Base-by-base conservation (phyloP, 2,797 vertebrate genomes). In the Ambastaia sidthimunki region DNA sequence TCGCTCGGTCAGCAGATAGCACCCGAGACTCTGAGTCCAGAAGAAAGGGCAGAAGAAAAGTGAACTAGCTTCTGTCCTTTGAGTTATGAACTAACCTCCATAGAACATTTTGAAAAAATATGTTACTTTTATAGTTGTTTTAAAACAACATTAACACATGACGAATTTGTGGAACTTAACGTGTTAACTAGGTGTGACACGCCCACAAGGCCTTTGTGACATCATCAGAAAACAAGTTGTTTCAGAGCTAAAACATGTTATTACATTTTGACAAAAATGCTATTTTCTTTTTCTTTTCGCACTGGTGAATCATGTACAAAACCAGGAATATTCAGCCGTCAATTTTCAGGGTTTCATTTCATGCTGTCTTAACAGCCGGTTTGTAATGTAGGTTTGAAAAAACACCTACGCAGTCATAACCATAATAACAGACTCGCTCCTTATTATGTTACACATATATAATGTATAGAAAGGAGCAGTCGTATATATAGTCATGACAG, bases 1-100 rank as follows among this genome's bases (percentile, higher is more conserved):
- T 7, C 37, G 21, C 74, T 68, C 37, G 1, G 15, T 71, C 78
- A 76, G 75, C 79, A 78, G 62, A 72, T 54, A 73, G 23, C 70
- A 67, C 13, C 62, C 4, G 18, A 23, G 60, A 71, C 47, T 41
- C 28, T n/a, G 67, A 37, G 48, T 25, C 57, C 44, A 23, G 9
- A 60, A 25, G 59, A 28, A 72, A 57, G 55, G 11, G n/a, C 69
- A 44, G 13, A 54, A 37, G 28, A 41, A 41, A 9, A 9, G 34
- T 9, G 37, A 41, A 41, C 37, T 1, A 48, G 57, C 18, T 52
- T 16, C 50, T 52, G 4, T 18, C 6, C 15, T 15, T 13, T 16
- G 12, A 16, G 48, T 52, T 25, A 5, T 50, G 47, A 48, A 63
- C 12, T 52, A 52, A 23, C 60, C 50, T 34, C 19, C 16, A 13